These are phyloP conservation scores for Nibea coibor DNA, from an alignment of 2,113 vertebrate genomes.

Conservation along the genomic window DNA sequence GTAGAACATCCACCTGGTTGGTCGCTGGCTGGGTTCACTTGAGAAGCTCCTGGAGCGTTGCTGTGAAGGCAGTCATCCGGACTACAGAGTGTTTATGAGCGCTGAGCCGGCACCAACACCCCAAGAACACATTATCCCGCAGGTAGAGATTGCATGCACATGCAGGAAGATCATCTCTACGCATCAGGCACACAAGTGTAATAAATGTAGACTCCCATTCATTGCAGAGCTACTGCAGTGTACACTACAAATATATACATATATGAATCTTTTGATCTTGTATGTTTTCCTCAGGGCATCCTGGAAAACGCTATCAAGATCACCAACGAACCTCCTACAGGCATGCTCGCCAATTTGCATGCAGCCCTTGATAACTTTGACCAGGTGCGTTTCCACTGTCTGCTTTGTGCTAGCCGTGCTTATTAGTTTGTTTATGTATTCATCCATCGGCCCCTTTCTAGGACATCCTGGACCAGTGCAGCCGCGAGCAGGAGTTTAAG, in stretches of 20 bases:
- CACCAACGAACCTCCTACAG: constrained; percentile 86
- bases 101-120: constrained; percentile 82
- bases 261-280: not conserved
- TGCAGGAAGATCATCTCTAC: not conserved
- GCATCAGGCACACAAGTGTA: not conserved
- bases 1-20: constrained; percentile 88
- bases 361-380: constrained; percentile 86
- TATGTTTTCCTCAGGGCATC: constrained; percentile 75
- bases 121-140: constrained; percentile 84
- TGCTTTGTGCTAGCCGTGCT: not conserved
- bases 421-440: not conserved
- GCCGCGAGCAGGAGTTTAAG: constrained; percentile 88
- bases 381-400: constrained; percentile 71
- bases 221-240: not conserved
- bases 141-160: constrained; percentile 55
- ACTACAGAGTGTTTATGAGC: constrained; percentile 82
- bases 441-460: constrained; percentile 33
- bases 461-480: constrained; percentile 88
- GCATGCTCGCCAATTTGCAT: constrained; percentile 84
- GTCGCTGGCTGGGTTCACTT: constrained; percentile 83
- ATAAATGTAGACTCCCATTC: not conserved
- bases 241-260: not conserved
- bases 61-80: constrained; percentile 83
- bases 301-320: constrained; percentile 88
- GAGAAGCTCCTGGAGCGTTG: constrained; percentile 86